Evolutionary conservation across 2,113 vertebrate species (phyloP).

Genomic region (Cottus gobio): DNA sequence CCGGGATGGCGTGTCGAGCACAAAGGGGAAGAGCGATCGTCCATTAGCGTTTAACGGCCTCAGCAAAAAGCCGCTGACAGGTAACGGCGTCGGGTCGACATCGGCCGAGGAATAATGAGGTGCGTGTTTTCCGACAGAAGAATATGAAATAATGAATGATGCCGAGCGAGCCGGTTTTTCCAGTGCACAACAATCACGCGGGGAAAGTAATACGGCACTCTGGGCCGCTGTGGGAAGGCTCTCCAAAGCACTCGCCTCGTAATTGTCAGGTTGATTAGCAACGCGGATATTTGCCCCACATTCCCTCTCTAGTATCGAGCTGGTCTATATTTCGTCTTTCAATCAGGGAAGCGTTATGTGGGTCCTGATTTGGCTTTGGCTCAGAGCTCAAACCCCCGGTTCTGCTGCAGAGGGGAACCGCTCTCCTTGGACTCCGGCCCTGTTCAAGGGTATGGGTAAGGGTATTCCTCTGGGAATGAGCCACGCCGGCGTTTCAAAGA

Average conservation of each 20-base stretch:
- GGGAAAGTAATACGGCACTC: neutral
- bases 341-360: conserved; percentile 62
- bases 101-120: conserved; percentile 68
- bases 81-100: conserved; percentile 58
- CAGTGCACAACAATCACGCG: conserved; percentile 14
- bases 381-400: conserved; percentile 68
- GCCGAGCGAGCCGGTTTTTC: conserved; percentile 25
- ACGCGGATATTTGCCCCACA: conserved; percentile 60
- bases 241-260: conserved; percentile 33
- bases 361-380: conserved; percentile 65
- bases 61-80: conserved; percentile 74
- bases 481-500: conserved; percentile 42
- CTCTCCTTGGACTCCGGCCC: conserved; percentile 58
- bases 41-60: conserved; percentile 74
- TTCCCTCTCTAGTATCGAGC: conserved; percentile 47
- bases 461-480: conserved; percentile 64
- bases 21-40: conserved; percentile 66
- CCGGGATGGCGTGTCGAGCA: conserved; percentile 58
- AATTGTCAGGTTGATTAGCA: conserved; percentile 54
- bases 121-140: conserved; percentile 48
- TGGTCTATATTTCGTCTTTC: conserved; percentile 63
- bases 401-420: conserved; percentile 64
- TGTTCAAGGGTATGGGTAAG: conserved; percentile 53
- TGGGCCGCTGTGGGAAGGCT: conserved; percentile 5
- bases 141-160: conserved; percentile 57